These are phyloP conservation scores for Cheilosia impressa DNA, from an alignment of 2,888 invertebrate species.

Conservation along the genomic window DNA sequence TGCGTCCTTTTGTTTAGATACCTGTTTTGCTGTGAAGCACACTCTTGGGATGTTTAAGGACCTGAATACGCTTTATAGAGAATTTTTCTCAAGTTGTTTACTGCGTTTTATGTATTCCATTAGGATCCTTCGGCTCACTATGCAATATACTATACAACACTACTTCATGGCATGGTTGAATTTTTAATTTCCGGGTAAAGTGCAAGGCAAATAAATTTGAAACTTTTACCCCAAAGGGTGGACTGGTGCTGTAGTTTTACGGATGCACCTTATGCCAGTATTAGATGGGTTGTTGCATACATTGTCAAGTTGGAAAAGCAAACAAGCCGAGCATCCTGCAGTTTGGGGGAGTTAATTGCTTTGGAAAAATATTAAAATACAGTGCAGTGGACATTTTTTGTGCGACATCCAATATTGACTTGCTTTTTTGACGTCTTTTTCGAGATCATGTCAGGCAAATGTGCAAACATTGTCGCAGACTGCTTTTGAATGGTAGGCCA, in stretches of 20 bases:
- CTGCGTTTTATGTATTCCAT: conserved; percentile 36
- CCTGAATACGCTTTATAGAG: background rate
- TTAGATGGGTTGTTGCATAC: conserved; percentile 14
- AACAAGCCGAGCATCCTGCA: conserved; percentile 14
- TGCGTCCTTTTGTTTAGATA: background rate
- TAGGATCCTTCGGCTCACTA: conserved; percentile 28
- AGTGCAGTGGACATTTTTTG: background rate
- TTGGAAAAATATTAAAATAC: background rate
- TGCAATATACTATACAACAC: background rate
- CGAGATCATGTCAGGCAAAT: too few species aligned
- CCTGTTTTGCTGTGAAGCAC: too few species aligned
- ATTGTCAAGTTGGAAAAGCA: conserved; percentile 1
- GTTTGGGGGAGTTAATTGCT: background rate
- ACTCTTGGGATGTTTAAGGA: background rate
- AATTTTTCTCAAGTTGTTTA: conserved; percentile 39
- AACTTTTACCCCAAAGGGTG: conserved; percentile 25
- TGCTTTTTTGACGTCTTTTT: too few species aligned
- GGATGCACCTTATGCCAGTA: background rate
- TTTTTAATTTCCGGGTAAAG: conserved; percentile 72
- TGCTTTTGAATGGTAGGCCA: too few species aligned
- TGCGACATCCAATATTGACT: too few species aligned
- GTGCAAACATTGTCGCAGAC: too few species aligned
- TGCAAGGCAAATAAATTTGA: conserved; percentile 65
- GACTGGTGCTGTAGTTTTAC: background rate
- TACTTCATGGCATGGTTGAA: conserved; percentile 48